These are phyloP conservation scores for Leptinotarsa juncta DNA, from an alignment of 2,888 invertebrate genomes.

Conservation along the genomic window DNA sequence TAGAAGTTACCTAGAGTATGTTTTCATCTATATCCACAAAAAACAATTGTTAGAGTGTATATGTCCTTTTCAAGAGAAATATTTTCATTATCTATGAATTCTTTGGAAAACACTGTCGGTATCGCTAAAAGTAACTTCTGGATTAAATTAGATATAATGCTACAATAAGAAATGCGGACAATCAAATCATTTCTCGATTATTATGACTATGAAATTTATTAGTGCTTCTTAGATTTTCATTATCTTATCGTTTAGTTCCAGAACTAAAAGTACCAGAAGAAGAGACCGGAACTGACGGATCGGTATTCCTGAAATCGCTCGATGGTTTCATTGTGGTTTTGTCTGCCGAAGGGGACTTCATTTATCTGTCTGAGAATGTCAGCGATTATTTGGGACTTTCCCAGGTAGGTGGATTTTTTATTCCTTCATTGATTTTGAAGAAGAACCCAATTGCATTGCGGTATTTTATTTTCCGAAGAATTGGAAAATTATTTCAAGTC, in stretches of 20 bases:
- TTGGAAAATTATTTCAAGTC: too few species aligned
- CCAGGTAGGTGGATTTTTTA: constrained; percentile 75
- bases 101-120: too few species aligned
- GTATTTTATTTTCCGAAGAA: background rate
- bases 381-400: constrained; percentile 90
- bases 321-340: constrained; percentile 92
- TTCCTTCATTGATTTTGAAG: background rate
- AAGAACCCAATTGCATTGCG: background rate
- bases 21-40: too few species aligned
- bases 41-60: too few species aligned
- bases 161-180: too few species aligned
- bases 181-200: too few species aligned
- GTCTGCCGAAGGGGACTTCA: constrained; percentile 90
- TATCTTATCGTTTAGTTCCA: constrained; percentile 66
- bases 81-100: too few species aligned
- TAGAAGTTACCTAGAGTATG: too few species aligned
- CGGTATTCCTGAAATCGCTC: constrained; percentile 81
- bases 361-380: constrained; percentile 93
- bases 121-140: too few species aligned
- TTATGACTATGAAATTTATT: background rate
- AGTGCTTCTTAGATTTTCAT: constrained; percentile 35
- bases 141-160: too few species aligned
- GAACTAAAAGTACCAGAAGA: constrained; percentile 62
- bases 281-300: constrained; percentile 64
- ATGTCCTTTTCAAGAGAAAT: too few species aligned